These are phyloP conservation scores for Cryptocheilus praepositus DNA, from an alignment of 2,888 invertebrate genomes.

Conservation along the genomic window DNA sequence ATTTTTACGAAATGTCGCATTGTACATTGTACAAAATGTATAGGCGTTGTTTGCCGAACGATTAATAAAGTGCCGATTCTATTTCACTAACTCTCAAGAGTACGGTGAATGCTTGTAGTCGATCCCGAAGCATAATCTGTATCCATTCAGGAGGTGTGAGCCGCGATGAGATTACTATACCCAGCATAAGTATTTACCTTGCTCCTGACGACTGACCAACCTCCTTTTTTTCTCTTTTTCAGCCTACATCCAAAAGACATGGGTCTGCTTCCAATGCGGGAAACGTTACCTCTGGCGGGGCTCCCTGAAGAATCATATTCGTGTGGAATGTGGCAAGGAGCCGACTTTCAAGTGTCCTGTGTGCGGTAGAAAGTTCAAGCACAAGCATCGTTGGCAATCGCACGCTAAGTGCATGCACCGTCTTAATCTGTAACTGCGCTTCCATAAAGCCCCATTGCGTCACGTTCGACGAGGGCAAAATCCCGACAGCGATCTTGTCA, in stretches of 20 bases:
- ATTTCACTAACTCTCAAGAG: conserved; percentile 4
- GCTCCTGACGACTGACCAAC: too few relatives aligned
- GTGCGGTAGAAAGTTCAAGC: conserved; percentile 66
- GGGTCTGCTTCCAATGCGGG: conserved; percentile 64
- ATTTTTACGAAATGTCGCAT: background rate
- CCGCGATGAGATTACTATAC: too few relatives aligned
- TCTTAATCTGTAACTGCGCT: conserved; percentile 30
- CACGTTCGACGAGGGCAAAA: too few relatives aligned
- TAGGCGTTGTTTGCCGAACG: background rate
- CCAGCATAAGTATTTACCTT: too few relatives aligned
- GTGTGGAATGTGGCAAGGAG: conserved; percentile 70
- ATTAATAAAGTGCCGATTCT: conserved; percentile 39
- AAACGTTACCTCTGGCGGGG: conserved; percentile 67
- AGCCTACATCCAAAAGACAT: conserved; percentile 49
- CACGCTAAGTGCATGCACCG: conserved; percentile 57
- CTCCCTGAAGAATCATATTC: conserved; percentile 66
- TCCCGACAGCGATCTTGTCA: background rate
- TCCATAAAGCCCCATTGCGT: background rate
- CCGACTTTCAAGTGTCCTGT: conserved; percentile 66
- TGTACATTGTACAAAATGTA: conserved; percentile 26
- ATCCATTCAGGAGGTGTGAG: too few relatives aligned
- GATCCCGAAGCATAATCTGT: background rate
- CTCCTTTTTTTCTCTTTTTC: conserved; percentile 45
- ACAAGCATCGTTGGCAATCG: conserved; percentile 64
- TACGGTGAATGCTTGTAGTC: too few relatives aligned